These are phyloP conservation scores for Phragmatobia fuliginosa DNA, from an alignment of 2,888 invertebrate species.

Conservation along the genomic window DNA sequence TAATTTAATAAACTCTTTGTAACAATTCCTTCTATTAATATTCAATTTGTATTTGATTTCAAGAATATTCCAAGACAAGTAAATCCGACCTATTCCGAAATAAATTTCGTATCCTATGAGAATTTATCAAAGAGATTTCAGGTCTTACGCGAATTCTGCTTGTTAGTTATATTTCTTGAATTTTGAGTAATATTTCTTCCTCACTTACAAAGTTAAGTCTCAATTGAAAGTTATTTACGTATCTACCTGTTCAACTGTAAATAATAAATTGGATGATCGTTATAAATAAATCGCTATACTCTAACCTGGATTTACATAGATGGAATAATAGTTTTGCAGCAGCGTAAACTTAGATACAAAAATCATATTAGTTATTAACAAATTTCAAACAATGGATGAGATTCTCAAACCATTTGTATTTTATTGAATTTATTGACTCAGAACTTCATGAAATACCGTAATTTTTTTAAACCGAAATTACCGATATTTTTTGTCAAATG, in stretches of 20 bases:
- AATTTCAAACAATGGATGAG: neutral
- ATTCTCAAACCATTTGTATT: neutral
- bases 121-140: constrained; percentile 7
- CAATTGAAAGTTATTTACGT: constrained; percentile 48
- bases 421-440: too few relatives aligned
- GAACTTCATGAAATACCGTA: too few relatives aligned
- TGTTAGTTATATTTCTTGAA: constrained; percentile 17
- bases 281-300: constrained; percentile 48
- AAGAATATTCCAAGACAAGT: neutral
- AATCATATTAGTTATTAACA: neutral
- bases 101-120: neutral
- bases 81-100: neutral
- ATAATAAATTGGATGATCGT: constrained; percentile 53
- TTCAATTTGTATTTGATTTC: neutral
- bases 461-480: too few relatives aligned
- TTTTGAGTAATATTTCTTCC: constrained; percentile 20
- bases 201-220: constrained; percentile 36
- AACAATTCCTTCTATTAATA: neutral
- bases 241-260: constrained; percentile 47
- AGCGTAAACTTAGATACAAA: constrained; percentile 4
- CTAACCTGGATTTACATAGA: constrained; percentile 28
- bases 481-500: too few relatives aligned
- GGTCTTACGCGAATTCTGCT: constrained; percentile 4
- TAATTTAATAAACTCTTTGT: neutral
- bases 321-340: constrained; percentile 28